These are phyloP conservation scores for Ctenopoma multispine DNA, from an alignment of 2,797 vertebrate genomes.

Conservation along the genomic window DNA sequence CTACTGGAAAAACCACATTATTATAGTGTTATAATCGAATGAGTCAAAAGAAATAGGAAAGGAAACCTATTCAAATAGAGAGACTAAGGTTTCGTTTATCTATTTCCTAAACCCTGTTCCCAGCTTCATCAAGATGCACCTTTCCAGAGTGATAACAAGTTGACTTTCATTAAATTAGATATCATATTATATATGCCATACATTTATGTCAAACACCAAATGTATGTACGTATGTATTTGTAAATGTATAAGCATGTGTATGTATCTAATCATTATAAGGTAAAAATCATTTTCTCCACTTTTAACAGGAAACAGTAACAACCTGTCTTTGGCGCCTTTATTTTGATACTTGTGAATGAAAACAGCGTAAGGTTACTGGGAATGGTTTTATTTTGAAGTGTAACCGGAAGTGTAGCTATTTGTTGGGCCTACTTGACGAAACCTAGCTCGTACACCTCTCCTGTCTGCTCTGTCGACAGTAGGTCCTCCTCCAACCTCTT, in stretches of 20 bases:
- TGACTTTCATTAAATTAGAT: background rate
- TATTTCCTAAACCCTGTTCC: background rate
- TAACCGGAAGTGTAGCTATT: background rate
- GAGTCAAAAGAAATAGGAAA: constrained; percentile 3
- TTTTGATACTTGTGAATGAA: constrained; percentile 1
- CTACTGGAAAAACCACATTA: background rate
- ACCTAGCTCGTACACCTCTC: constrained; percentile 34
- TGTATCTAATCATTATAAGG: background rate
- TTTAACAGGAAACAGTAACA: background rate
- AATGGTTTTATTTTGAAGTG: constrained; percentile 43
- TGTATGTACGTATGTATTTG: background rate
- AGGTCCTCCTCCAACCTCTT: constrained; percentile 67
- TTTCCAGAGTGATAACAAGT: background rate
- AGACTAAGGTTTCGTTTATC: constrained; percentile 14
- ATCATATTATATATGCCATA: background rate
- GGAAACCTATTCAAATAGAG: constrained; percentile 18
- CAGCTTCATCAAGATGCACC: background rate
- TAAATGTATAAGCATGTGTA: background rate
- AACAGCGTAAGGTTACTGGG: rapidly evolving
- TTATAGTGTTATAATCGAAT: background rate
- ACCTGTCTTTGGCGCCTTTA: constrained; percentile 1
- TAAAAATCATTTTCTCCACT: background rate
- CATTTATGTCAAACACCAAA: background rate
- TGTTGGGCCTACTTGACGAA: background rate
- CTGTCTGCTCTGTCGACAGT: constrained; percentile 52